Base-by-base conservation (phyloP, 2,797 vertebrate species). In the Trachops cirrhosus region DNA sequence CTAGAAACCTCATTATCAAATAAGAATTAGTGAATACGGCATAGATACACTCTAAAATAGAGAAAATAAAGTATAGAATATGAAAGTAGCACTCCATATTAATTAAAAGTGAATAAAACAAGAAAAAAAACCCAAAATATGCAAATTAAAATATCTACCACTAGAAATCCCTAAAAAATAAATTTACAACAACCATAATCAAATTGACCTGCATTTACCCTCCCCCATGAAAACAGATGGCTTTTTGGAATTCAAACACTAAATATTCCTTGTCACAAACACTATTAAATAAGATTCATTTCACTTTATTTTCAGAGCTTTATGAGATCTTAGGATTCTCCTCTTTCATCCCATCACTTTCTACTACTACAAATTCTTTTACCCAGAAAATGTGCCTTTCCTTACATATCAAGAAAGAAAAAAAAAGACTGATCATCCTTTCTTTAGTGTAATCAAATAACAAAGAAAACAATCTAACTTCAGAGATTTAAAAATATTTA, bases 301-400 rank as follows among this genome's bases (percentile, higher is more conserved):
- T 93, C 39, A 80, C 34, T 68, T 91, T 74, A 87, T 34, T 95
- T 95, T 89, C 24, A 89, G 74, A 94, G 62, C 52, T 84, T 80
- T 83, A 62, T 64, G 39, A 88, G 24, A 75, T 78, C 82, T 87
- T 77, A 93, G 52, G 74, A 64, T 70, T 82, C 39, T 82, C 32
- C 41, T 86, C 21, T 48, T 82, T 52, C 39, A 71, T 71, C 5
- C 18, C 44, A 82, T 52, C 48, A 77, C 26, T 73, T 54, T 46
- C 48, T n/a, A 78, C 54, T 71, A 48, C 26, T 91, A 89, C 74
- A 91, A 91, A 95, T 87, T 79, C 18, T 74, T 87, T 70, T 79
- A 79, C 46, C 34, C 39, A 82, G 24, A 87, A 87, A 86, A 95
- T 48, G 29, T 80, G 52, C 37, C 29, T 86, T 86, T 80, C 37